Percentiles rank a stretch among this genome's conserved stretches.
phyloP scores from a whole-genome alignment of 2,888 invertebrate species.

The Drosophila neoperkinsi region DNA sequence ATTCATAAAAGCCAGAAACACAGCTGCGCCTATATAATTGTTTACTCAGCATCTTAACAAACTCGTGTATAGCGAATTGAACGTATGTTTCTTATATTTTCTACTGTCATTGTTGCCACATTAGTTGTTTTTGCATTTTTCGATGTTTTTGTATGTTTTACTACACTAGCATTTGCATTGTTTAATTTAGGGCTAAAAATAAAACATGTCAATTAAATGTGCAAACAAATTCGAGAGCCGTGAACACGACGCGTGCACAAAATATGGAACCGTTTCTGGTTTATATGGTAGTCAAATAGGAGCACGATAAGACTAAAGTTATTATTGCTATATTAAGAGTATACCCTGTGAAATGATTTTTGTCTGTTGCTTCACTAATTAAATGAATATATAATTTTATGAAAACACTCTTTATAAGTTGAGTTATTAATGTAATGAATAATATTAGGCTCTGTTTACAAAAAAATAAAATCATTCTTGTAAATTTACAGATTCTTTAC shows the following conservation, averaged over 20 bases:
- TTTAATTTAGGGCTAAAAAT: constrained; percentile 67
- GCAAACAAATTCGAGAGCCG: constrained; percentile 54
- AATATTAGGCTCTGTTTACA: not conserved
- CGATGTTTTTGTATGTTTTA: constrained; percentile 26
- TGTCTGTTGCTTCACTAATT: not conserved
- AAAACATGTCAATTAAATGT: constrained; percentile 65
- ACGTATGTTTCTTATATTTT: constrained; percentile 53
- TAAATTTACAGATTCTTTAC: not conserved
- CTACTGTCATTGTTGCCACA: constrained; percentile 28
- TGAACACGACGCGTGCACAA: constrained; percentile 39
- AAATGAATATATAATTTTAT: not conserved
- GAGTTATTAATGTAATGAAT: not conserved
- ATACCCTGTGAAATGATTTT: constrained; percentile 19
- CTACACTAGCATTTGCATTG: constrained; percentile 49
- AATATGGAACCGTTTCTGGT: constrained; percentile 37
- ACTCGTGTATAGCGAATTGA: constrained; percentile 18
- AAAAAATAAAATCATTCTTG: not conserved
- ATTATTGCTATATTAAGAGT: not conserved
- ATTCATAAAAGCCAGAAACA: constrained; percentile 52
- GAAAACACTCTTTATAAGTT: not conserved
- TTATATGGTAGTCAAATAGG: constrained; percentile 35
- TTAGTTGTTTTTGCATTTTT: constrained; percentile 21
- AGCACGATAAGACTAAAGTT: constrained; percentile 35
- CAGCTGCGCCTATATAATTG: constrained; percentile 45
- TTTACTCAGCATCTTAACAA: constrained; percentile 63